phyloP scores from a whole-genome alignment of 1,140 invertebrate genomes.

The Oedothorax gibbosus region DNA sequence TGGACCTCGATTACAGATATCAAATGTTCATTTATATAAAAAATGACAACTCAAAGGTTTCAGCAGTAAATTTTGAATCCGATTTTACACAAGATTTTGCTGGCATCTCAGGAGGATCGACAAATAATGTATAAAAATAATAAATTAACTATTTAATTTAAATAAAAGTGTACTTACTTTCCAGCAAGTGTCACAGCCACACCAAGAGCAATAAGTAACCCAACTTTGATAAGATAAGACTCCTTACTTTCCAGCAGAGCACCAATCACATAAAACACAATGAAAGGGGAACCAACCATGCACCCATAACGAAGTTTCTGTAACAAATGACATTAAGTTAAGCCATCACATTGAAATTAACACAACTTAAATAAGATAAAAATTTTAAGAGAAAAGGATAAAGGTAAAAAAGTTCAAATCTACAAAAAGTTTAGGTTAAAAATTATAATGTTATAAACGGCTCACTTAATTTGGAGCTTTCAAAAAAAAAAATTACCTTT shows the following conservation, averaged over 20 bases:
- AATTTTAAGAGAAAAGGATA: not conserved
- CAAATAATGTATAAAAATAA: too few relatives aligned
- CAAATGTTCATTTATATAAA: too few relatives aligned
- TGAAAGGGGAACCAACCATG: conserved; percentile 88
- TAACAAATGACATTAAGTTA: conserved; percentile 63
- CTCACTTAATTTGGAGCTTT: too few relatives aligned
- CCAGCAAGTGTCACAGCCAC: conserved; percentile 77
- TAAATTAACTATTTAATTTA: not conserved
- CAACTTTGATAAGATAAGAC: conserved; percentile 83
- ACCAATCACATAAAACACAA: conserved; percentile 89
- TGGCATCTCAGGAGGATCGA: too few relatives aligned
- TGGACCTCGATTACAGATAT: too few relatives aligned
- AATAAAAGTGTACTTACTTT: conserved; percentile 16
- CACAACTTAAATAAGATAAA: not conserved
- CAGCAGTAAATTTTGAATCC: too few relatives aligned
- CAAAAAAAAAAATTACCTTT: too few relatives aligned
- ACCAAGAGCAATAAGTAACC: conserved; percentile 80
- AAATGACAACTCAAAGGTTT: too few relatives aligned
- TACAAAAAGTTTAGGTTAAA: too few relatives aligned
- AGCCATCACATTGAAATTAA: conserved; percentile 1
- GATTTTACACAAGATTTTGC: too few relatives aligned
- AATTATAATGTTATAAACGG: too few relatives aligned
- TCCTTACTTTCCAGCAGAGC: conserved; percentile 83
- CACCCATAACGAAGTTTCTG: conserved; percentile 88
- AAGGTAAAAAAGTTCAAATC: too few relatives aligned